Evolutionary conservation across 1,140 invertebrate species (phyloP).

Genomic region (Ips nitidus): DNA sequence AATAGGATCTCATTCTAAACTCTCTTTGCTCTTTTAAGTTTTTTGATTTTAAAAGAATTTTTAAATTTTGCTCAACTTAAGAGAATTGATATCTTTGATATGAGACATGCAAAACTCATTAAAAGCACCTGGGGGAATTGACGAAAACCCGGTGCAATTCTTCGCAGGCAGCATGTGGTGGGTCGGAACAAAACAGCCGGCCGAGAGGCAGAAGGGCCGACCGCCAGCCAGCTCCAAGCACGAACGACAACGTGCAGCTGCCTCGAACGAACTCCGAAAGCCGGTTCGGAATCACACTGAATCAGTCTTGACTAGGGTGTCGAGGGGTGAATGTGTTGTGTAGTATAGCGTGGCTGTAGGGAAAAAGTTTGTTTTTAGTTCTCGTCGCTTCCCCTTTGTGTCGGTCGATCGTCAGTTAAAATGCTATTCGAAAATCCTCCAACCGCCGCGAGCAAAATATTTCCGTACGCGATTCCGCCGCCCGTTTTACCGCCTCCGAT

Average conservation of each 20-base stretch:
- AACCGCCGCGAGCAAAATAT: constrained; percentile 33
- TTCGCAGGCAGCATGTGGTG: constrained; percentile 37
- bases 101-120: too few species aligned
- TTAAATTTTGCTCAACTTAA: too few species aligned
- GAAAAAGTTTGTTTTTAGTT: background rate
- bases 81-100: too few species aligned
- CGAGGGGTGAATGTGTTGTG: constrained; percentile 20
- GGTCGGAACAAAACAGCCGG: constrained; percentile 39
- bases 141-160: constrained; percentile 10
- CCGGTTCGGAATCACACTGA: constrained; percentile 14
- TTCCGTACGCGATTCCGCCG: constrained; percentile 44
- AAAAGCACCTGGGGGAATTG: constrained; percentile 8
- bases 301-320: constrained; percentile 24
- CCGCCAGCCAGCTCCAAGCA: background rate
- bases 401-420: background rate
- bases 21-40: too few species aligned
- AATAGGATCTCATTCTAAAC: too few species aligned
- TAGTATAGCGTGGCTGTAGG: background rate
- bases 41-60: too few species aligned
- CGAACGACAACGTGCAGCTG: constrained; percentile 36
- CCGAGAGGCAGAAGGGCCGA: constrained; percentile 31
- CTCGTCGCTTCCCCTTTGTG: background rate
- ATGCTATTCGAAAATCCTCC: constrained; percentile 45
- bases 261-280: constrained; percentile 24
- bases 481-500: constrained; percentile 40